Evolutionary conservation across 2,113 vertebrate species (phyloP).

Genomic region (Willisornis vidua): DNA sequence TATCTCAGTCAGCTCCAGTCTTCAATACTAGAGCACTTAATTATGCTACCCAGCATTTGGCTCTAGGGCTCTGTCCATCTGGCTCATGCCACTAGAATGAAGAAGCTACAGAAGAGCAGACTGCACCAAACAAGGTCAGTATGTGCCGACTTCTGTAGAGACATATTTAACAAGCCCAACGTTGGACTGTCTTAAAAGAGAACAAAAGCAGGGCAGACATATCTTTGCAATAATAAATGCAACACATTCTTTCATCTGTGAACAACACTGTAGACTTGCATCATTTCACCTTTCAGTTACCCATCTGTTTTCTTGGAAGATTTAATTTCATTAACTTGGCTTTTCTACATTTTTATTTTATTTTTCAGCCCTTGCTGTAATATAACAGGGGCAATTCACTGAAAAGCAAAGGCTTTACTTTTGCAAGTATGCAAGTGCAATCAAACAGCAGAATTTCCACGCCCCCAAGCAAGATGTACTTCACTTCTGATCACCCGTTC

Average conservation of each 20-base stretch:
- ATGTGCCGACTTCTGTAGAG: neutral
- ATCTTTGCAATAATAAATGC: neutral
- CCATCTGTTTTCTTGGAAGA: neutral
- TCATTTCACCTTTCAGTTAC: neutral
- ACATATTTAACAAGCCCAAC: neutral
- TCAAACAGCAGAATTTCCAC: neutral
- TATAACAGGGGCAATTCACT: neutral
- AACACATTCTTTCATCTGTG: neutral
- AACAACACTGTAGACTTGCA: neutral
- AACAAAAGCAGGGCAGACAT: neutral
- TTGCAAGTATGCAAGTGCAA: neutral
- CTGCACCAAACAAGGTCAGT: slow-evolving; percentile 28
- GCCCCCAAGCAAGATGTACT: neutral
- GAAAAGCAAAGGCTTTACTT: neutral
- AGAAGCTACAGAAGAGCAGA: slow-evolving; percentile 23
- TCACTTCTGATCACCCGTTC: neutral
- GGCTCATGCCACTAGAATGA: neutral
- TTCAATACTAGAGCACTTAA: slow-evolving; percentile 8
- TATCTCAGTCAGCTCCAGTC: neutral
- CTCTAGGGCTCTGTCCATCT: slow-evolving; percentile 49
- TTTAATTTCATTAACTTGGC: neutral
- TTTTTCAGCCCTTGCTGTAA: neutral
- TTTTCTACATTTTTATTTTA: neutral
- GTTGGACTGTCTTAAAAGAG: neutral
- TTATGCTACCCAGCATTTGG: slow-evolving; percentile 6